Conservation (phyloP, 2,797 vertebrate genomes). For the Ibycter americanus region DNA sequence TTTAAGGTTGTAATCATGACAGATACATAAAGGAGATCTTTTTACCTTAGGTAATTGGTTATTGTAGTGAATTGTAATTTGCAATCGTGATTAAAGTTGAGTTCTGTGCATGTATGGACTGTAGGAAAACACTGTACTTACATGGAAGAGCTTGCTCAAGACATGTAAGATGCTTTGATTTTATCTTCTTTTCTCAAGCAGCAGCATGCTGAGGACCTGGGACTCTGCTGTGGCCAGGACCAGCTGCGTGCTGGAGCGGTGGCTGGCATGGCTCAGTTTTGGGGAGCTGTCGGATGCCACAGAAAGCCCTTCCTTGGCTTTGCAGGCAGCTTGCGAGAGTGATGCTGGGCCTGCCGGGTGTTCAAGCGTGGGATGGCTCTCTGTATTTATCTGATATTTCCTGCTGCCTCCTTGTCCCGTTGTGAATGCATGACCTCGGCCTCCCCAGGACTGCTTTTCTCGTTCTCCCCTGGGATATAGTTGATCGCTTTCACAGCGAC, state of each 20-base stretch:
- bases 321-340: accelerated
- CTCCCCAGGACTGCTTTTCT: not conserved
- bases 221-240: not conserved
- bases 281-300: not conserved
- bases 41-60: not conserved
- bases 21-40: not conserved
- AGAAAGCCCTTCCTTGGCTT: not conserved
- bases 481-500: not conserved
- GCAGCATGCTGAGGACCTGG: accelerated
- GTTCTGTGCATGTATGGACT: not conserved
- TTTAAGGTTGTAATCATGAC: not conserved
- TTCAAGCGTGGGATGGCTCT: not conserved
- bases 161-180: not conserved
- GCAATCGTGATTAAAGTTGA: not conserved
- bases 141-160: not conserved
- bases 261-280: not conserved
- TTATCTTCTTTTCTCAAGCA: not conserved
- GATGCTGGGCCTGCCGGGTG: not conserved
- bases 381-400: not conserved
- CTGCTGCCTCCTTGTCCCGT: not conserved
- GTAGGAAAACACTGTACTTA: not conserved
- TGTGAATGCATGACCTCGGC: not conserved
- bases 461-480: not conserved
- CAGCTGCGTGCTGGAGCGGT: not conserved
- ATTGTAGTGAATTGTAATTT: not conserved